These are phyloP conservation scores for Parelbella ahira DNA, from an alignment of 2,888 invertebrate species.

Conservation along the genomic window DNA sequence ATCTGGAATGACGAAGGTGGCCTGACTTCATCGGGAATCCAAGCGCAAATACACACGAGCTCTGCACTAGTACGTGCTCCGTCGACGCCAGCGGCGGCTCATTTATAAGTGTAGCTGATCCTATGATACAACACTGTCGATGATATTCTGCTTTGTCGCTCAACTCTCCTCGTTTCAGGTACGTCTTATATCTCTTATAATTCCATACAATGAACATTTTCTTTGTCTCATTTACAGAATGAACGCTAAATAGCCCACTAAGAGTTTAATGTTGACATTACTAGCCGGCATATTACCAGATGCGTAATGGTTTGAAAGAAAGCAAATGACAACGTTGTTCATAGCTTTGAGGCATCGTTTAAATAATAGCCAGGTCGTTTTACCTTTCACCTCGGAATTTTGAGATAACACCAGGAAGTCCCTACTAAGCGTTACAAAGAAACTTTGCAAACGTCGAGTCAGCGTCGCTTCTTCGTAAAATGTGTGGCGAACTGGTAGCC, in stretches of 20 bases:
- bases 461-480: constrained; percentile 30
- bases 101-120: constrained; percentile 65
- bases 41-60: constrained; percentile 44
- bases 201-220: constrained; percentile 18
- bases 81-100: constrained; percentile 72
- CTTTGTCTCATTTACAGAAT: constrained; percentile 15
- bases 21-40: constrained; percentile 35
- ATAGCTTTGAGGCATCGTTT: constrained; percentile 60
- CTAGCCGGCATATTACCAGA: constrained; percentile 8
- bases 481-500: constrained; percentile 9
- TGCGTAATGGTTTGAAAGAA: constrained; percentile 20
- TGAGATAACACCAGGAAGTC: constrained; percentile 48
- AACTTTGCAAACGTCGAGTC: constrained; percentile 38
- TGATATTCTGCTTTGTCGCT: constrained; percentile 79
- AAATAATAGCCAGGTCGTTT: constrained; percentile 59
- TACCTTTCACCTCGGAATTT: constrained; percentile 47
- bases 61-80: constrained; percentile 51
- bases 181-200: constrained; percentile 37
- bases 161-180: constrained; percentile 78
- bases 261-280: constrained; percentile 17
- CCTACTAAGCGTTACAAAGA: constrained; percentile 39
- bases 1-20: constrained; percentile 43
- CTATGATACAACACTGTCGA: constrained; percentile 73
- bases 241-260: background rate
- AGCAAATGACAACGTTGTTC: constrained; percentile 47